Percentiles rank a stretch among this genome's conserved stretches.
Conservation (phyloP, 2,888 invertebrate species). For the Eurytoma californica region DNA sequence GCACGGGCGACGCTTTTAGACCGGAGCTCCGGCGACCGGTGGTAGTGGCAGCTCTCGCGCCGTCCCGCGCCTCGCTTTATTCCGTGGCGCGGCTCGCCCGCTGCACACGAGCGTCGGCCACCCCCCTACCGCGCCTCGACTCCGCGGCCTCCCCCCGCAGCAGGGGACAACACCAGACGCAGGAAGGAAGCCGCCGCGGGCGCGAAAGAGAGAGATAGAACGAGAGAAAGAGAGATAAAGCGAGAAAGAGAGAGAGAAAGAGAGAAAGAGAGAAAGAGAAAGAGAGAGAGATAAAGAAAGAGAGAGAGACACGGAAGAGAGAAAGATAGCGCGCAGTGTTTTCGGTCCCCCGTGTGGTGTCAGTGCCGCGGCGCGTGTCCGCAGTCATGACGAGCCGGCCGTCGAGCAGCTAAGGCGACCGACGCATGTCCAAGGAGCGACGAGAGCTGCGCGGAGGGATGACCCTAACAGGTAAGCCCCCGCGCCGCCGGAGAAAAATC, state of each 20-base stretch:
- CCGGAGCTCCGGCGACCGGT: slow-evolving; percentile 64
- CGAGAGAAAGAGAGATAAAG: neutral
- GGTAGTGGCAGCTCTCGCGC: slow-evolving; percentile 58
- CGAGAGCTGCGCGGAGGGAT: slow-evolving; percentile 63
- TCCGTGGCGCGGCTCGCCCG: slow-evolving; percentile 67
- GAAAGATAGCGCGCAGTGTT: neutral
- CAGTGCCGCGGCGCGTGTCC: slow-evolving; percentile 15
- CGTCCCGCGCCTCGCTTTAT: slow-evolving; percentile 63
- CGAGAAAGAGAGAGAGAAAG: neutral
- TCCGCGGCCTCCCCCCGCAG: neutral
- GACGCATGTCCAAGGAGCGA: too few species aligned
- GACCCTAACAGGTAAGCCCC: slow-evolving; percentile 71
- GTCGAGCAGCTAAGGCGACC: neutral
- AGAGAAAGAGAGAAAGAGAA: slow-evolving; percentile 20
- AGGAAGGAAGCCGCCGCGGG: slow-evolving; percentile 16
- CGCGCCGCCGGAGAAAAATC: slow-evolving; percentile 21
- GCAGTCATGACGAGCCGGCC: slow-evolving; percentile 66
- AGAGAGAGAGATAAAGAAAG: slow-evolving; percentile 48
- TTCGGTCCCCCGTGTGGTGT: neutral
- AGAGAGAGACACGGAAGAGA: slow-evolving; percentile 40
- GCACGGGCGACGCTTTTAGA: slow-evolving; percentile 70
- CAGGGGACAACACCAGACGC: slow-evolving; percentile 13
- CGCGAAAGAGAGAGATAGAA: neutral
- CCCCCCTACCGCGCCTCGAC: slow-evolving; percentile 2
- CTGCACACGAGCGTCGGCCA: slow-evolving; percentile 21